These are phyloP conservation scores for Danio choprae DNA, from an alignment of 2,797 vertebrate species.

Conservation along the genomic window DNA sequence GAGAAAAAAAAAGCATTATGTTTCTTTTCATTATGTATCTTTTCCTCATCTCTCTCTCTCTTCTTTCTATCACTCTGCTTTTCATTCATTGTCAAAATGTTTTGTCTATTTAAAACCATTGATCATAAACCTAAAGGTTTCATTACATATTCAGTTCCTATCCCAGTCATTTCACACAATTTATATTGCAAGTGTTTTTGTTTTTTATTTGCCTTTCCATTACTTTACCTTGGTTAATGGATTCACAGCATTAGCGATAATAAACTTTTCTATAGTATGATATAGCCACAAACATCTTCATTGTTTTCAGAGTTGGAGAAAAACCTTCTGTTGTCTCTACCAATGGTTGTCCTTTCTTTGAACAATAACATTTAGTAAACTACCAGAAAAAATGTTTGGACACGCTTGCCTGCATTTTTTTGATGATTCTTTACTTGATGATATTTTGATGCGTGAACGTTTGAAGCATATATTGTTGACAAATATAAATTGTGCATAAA, in stretches of 20 bases:
- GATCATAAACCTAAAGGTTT: background rate
- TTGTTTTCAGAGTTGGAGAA: background rate
- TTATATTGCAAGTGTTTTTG: slow-evolving; percentile 34
- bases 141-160: slow-evolving; percentile 11
- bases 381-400: slow-evolving; percentile 8
- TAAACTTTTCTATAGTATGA: slow-evolving; percentile 17
- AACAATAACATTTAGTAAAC: background rate
- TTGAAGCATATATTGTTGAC: background rate
- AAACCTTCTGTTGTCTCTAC: background rate
- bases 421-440: background rate
- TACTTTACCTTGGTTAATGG: slow-evolving; percentile 35
- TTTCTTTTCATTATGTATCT: slow-evolving; percentile 33
- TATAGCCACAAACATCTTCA: background rate
- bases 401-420: background rate
- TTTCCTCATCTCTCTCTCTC: slow-evolving; percentile 30
- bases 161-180: slow-evolving; percentile 14
- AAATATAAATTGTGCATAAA: background rate
- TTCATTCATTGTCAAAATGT: slow-evolving; percentile 1
- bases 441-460: background rate
- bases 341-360: background rate
- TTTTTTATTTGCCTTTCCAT: slow-evolving; percentile 46
- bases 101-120: slow-evolving; percentile 28
- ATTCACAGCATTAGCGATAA: slow-evolving; percentile 29
- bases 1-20: slow-evolving; percentile 1
- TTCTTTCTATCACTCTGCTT: slow-evolving; percentile 44